A percentile compares a stretch with the other conserved stretches of the same genome.
Conservation (phyloP, 2,113 vertebrate genomes). For the Arvicanthis niloticus region DNA sequence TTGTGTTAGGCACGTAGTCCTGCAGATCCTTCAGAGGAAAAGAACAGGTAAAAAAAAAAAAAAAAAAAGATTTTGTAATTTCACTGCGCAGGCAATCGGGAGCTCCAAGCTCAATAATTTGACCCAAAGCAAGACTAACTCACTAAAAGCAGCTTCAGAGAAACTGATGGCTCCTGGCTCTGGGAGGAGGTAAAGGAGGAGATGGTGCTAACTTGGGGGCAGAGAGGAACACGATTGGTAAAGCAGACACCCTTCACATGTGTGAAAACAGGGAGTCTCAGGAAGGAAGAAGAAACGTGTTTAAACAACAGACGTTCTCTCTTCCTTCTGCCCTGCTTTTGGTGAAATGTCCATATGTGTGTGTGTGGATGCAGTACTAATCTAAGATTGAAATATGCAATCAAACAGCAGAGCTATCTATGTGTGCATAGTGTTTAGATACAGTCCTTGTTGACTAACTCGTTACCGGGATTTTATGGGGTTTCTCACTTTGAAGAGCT, state of each 20-base stretch:
- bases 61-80: not conserved
- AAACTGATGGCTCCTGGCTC: not conserved
- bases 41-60: not conserved
- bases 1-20: accelerated
- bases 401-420: constrained; percentile 2
- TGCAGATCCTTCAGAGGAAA: not conserved
- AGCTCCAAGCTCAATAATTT: not conserved
- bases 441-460: not conserved
- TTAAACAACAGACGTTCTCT: constrained; percentile 75
- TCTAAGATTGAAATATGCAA: constrained; percentile 62
- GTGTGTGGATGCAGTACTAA: constrained; percentile 39
- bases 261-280: constrained; percentile 47
- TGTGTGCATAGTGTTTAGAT: not conserved
- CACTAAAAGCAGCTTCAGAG: not conserved
- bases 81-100: not conserved
- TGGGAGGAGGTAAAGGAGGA: not conserved
- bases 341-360: constrained; percentile 67
- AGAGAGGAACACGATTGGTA: not conserved
- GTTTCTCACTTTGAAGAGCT: not conserved
- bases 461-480: not conserved
- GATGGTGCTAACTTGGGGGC: not conserved
- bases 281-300: constrained; percentile 56
- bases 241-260: constrained; percentile 65
- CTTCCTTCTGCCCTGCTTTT: constrained; percentile 68
- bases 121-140: not conserved